Percentiles rank a stretch among this genome's conserved stretches.
Conservation (phyloP, 2,113 vertebrate species). For the Danionella cerebrum region DNA sequence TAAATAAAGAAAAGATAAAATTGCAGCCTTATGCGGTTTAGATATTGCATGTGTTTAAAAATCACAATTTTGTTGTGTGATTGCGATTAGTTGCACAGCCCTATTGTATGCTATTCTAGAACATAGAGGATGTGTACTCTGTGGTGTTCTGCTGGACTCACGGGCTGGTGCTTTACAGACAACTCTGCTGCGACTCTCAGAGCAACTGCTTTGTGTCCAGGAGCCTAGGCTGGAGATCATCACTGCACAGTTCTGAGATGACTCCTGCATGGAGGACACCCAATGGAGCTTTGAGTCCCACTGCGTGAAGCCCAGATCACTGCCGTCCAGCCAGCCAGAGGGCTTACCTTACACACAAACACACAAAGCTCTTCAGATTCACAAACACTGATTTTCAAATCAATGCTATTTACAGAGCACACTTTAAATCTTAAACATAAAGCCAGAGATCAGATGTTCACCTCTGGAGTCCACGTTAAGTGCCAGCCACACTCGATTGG, state of each 20-base stretch:
- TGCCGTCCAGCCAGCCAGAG: slow-evolving; percentile 75
- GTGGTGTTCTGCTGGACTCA: slow-evolving; percentile 50
- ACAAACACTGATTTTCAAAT: too few relatives aligned
- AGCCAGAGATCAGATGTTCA: slow-evolving; percentile 43
- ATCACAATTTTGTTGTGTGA: too few relatives aligned
- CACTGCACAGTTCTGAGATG: slow-evolving; percentile 60
- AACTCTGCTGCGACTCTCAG: slow-evolving; percentile 66
- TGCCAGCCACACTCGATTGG: slow-evolving; percentile 80
- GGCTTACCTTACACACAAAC: neutral
- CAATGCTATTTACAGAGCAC: too few relatives aligned
- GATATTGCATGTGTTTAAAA: too few relatives aligned
- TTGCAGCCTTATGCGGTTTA: too few relatives aligned
- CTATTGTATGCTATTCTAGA: too few relatives aligned
- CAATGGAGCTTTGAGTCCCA: slow-evolving; percentile 59
- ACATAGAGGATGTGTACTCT: too few relatives aligned
- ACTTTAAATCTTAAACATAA: too few relatives aligned
- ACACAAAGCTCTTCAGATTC: neutral
- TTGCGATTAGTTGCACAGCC: too few relatives aligned
- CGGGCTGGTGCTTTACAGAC: slow-evolving; percentile 79
- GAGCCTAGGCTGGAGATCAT: slow-evolving; percentile 67
- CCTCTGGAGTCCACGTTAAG: slow-evolving; percentile 57
- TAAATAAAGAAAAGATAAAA: too few relatives aligned
- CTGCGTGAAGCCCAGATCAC: slow-evolving; percentile 67
- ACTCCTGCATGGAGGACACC: neutral
- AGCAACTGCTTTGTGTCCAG: slow-evolving; percentile 75